Conservation (phyloP, 1,140 invertebrate species). For the Pogonognathellus flavescens region DNA sequence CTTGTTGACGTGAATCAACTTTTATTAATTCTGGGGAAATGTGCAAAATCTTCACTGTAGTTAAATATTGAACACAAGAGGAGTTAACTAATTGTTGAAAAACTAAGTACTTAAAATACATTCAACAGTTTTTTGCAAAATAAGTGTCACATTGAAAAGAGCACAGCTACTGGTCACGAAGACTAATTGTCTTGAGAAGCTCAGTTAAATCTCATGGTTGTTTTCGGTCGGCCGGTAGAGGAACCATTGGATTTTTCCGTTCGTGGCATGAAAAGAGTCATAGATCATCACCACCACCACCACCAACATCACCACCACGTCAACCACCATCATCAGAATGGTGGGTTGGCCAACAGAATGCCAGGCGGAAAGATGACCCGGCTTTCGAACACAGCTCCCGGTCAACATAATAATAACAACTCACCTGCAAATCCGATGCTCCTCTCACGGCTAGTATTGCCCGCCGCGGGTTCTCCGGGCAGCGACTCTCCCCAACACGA, state of each 20-base stretch:
- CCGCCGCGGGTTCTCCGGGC: conserved; percentile 50
- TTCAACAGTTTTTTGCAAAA: no score
- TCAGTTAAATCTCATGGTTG: conserved; percentile 63
- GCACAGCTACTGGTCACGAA: conserved; percentile 10
- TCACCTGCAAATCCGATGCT: conserved; percentile 63
- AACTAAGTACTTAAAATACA: no score
- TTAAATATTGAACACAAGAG: no score
- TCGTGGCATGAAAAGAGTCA: conserved; percentile 66
- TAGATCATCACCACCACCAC: conserved; percentile 65
- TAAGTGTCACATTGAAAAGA: no score
- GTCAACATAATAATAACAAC: conserved; percentile 52
- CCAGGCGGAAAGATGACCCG: conserved; percentile 60
- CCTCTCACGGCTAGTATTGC: conserved; percentile 63
- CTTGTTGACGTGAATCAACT: no score
- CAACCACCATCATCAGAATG: conserved; percentile 59
- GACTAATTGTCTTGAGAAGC: neutral
- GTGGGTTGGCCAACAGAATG: conserved; percentile 52
- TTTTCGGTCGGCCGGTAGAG: conserved; percentile 61
- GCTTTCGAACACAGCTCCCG: conserved; percentile 46
- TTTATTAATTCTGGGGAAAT: no score
- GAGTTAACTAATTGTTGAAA: no score
- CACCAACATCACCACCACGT: conserved; percentile 53
- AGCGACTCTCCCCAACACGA: conserved; percentile 64
- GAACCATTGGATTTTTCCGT: conserved; percentile 67
- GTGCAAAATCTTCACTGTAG: no score